Evolutionary conservation across 2,888 invertebrate species (phyloP).

Genomic region (Drosophila nigricruria): DNA sequence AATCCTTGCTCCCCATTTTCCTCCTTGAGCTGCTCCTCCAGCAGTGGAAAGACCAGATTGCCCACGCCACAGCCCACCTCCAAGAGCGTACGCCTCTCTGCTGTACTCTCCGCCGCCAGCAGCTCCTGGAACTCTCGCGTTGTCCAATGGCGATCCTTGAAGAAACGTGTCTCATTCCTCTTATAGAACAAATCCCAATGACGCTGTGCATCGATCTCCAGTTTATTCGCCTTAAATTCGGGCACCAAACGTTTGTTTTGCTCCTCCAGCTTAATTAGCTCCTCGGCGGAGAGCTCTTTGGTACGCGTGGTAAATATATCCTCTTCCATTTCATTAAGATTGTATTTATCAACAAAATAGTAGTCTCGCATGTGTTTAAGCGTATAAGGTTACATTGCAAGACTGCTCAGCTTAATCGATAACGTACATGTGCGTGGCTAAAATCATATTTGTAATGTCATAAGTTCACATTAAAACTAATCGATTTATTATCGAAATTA

Average conservation of each 20-base stretch:
- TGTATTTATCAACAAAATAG: constrained; percentile 1
- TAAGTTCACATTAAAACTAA: background rate
- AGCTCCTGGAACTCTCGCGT: constrained; percentile 96
- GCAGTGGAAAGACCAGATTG: constrained; percentile 96
- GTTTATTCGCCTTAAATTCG: constrained; percentile 90
- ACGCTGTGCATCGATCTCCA: constrained; percentile 93
- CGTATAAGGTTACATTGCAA: background rate
- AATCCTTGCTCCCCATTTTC: constrained; percentile 85
- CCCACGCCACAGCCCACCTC: constrained; percentile 99
- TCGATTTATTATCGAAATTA: constrained; percentile 12
- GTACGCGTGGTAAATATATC: constrained; percentile 65
- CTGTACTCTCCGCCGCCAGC: constrained; percentile 85
- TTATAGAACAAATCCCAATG: constrained; percentile 99
- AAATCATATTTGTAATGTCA: background rate
- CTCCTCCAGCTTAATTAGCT: constrained; percentile 87
- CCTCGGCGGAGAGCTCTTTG: constrained; percentile 86
- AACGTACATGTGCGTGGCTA: background rate
- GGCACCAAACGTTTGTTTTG: constrained; percentile 90
- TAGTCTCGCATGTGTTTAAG: background rate
- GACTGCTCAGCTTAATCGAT: background rate
- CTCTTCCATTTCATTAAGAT: constrained; percentile 34
- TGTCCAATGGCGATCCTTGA: constrained; percentile 98
- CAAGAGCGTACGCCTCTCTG: constrained; percentile 82
- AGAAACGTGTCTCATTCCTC: constrained; percentile 96
- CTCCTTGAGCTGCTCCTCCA: constrained; percentile 89